phyloP scores from a whole-genome alignment of 2,797 vertebrate genomes.

The Hydrophis major region DNA sequence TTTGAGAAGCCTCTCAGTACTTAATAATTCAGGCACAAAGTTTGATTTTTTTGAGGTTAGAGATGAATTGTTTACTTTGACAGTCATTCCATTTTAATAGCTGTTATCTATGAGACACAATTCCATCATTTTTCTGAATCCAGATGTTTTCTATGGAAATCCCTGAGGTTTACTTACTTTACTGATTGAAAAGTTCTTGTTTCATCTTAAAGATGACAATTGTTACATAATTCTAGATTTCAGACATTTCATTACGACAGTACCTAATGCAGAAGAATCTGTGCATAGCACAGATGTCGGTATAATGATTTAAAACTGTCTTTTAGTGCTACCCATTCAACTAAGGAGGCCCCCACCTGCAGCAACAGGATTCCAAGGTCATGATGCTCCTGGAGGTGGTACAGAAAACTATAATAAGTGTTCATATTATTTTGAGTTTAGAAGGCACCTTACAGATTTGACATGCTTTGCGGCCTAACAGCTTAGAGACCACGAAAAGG shows the following conservation, averaged over 20 bases:
- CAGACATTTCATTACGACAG: background rate
- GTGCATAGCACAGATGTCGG: background rate
- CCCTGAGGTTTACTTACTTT: background rate
- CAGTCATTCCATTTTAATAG: background rate
- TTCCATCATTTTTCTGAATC: background rate
- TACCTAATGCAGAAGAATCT: background rate
- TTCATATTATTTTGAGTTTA: background rate
- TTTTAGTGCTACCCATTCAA: background rate
- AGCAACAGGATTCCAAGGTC: background rate
- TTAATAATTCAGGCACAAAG: background rate
- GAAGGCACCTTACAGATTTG: background rate
- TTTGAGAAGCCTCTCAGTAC: background rate
- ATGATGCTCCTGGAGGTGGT: background rate
- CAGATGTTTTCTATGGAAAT: background rate
- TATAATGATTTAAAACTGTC: background rate
- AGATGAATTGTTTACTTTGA: conserved; percentile 2
- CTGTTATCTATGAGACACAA: background rate
- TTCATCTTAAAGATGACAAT: background rate
- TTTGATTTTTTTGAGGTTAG: conserved; percentile 3
- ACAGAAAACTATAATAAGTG: background rate
- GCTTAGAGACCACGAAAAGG: background rate
- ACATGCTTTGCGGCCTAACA: background rate
- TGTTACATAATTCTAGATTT: background rate
- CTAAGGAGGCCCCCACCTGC: background rate
- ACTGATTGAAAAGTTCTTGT: background rate